These are phyloP conservation scores for Panulirus ornatus DNA, from an alignment of 1,140 invertebrate species.

Conservation along the genomic window DNA sequence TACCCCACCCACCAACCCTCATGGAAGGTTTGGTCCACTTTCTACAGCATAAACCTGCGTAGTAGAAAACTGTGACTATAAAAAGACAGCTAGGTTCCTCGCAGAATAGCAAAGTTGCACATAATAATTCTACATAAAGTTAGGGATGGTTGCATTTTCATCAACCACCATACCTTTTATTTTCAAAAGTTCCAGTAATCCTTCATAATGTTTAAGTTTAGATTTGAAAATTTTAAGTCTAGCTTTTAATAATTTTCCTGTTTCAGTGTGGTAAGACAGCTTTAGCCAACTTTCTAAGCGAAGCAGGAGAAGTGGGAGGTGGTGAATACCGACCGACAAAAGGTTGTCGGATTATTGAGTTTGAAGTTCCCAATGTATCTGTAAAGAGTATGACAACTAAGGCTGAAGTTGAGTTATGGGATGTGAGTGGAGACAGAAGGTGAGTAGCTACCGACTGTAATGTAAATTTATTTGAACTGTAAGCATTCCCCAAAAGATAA, in stretches of 20 bases:
- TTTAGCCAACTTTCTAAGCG: constrained; percentile 84
- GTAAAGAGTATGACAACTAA: constrained; percentile 80
- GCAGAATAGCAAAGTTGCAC: background rate
- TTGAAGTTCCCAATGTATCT: constrained; percentile 82
- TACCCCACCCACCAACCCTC: no score
- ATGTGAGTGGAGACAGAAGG: constrained; percentile 85
- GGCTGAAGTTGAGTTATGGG: constrained; percentile 86
- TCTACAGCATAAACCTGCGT: no score
- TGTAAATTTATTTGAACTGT: background rate
- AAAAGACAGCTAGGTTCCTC: background rate
- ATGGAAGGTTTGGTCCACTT: no score
- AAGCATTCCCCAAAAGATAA: no score
- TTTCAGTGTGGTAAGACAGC: constrained; percentile 84
- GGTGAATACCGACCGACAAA: constrained; percentile 84
- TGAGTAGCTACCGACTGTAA: constrained; percentile 77
- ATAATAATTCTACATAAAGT: background rate
- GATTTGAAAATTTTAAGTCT: no score
- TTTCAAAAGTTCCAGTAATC: no score
- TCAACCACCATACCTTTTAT: background rate
- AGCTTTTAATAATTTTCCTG: constrained; percentile 36
- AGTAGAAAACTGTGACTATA: background rate
- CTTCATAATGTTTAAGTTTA: no score
- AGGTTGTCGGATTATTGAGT: constrained; percentile 85
- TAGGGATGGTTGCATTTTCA: background rate
- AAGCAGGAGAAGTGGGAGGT: constrained; percentile 82